Evolutionary conservation across 2,797 vertebrate species (phyloP).

Genomic region (Austrolebias charrua): DNA sequence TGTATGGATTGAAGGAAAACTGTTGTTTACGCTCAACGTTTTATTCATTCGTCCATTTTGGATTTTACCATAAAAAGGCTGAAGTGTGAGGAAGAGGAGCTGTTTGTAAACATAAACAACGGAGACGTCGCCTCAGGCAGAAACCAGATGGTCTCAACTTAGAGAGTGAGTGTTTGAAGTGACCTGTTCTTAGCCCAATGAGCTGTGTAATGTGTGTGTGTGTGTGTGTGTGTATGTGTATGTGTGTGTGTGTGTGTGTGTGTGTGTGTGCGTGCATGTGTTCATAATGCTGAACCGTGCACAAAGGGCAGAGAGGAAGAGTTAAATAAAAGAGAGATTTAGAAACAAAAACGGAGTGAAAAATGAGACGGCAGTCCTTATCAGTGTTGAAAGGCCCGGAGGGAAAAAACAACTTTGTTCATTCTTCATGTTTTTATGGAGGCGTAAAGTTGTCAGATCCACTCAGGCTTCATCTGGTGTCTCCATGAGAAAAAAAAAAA

Average conservation of each 20-base stretch:
- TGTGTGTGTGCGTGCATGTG: conserved; percentile 20
- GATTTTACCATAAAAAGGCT: not conserved
- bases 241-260: conserved; percentile 28
- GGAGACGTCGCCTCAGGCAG: conserved; percentile 3
- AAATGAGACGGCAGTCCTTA: conserved; percentile 26
- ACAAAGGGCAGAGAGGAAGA: conserved; percentile 11
- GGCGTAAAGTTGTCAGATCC: conserved; percentile 59
- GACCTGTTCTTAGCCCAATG: conserved; percentile 55
- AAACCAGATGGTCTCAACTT: conserved; percentile 14
- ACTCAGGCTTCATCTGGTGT: conserved; percentile 47
- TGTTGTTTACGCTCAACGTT: not conserved
- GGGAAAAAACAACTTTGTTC: conserved; percentile 38
- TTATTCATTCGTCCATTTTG: not conserved
- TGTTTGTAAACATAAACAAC: not conserved
- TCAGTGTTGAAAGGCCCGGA: conserved; percentile 37
- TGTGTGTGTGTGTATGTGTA: conserved; percentile 23
- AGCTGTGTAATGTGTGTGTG: conserved; percentile 52
- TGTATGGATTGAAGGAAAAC: too few species aligned
- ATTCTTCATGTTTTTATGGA: conserved; percentile 50
- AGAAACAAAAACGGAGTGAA: conserved; percentile 7
- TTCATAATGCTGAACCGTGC: not conserved
- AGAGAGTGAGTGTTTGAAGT: conserved; percentile 46
- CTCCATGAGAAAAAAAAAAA: conserved; percentile 9
- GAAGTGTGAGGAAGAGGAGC: not conserved
- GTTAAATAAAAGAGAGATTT: conserved; percentile 11